Base-by-base conservation (phyloP, 1,140 invertebrate genomes). In the Eulimnadia texana region DNA sequence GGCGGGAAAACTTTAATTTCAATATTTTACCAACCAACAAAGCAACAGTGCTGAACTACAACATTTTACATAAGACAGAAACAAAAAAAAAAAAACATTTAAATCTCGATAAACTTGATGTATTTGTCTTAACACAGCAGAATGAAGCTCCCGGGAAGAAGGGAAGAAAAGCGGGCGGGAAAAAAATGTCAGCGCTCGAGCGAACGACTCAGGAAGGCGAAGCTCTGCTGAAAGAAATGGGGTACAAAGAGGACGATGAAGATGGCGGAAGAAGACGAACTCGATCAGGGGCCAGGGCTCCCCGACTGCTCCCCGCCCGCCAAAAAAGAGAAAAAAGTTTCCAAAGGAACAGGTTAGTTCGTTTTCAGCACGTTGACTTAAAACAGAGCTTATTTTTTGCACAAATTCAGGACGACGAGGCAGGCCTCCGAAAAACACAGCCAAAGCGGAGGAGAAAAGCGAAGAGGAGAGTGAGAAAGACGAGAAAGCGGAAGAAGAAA, bases 161-260 rank as follows among this genome's bases (percentile, higher is more conserved):
- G 28, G 50, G 50, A 10, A 61, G 53, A 22, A 28, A 22, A 52
- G 50, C 28, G 25, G 20, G 24, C 11, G 61, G 22, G 27, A 78
- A 77, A 66, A 75, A 76, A 59, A 67, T 76, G 6, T 73, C 77
- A n/a, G 74, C 73, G 42, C 65, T 76, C 1, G 73, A 76, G 62
- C 71, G 72, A 60, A 73, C 71, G 6, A 70, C 73, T n/a, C 73
- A 75, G 59, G 75, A 77, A 66, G 73, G 74, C 22, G 74, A 77
- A 67, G 70, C 67, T n/a, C 71, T 77, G 10, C 67, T 72, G 23
- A 77, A 77, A 72, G 74, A 72, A 70, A 56, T 65, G 75, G 63
- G 72, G 23, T 61, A 72, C 60, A 67, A 71, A 57, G 63, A 71
- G 22, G 71, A 69, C 23, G 72, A 68, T 11, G 70, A 73, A 33